These are phyloP conservation scores for Pyrocoelia pectoralis DNA, from an alignment of 2,888 invertebrate species.

Conservation along the genomic window DNA sequence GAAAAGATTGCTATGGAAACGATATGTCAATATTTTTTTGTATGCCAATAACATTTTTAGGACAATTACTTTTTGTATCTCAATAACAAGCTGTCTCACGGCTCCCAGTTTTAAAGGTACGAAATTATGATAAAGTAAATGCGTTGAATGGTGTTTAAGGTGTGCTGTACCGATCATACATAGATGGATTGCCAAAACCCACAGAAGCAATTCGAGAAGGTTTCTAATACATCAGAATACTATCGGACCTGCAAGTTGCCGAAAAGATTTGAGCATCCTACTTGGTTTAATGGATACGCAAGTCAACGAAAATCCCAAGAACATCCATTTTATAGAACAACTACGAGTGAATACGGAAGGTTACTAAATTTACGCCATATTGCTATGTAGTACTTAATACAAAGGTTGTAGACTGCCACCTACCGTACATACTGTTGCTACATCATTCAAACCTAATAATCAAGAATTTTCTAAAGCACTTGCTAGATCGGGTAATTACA, in stretches of 20 bases:
- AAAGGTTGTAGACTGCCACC: slow-evolving; percentile 59
- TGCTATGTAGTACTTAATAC: too few relatives aligned
- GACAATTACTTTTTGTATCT: too few relatives aligned
- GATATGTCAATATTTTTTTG: too few relatives aligned
- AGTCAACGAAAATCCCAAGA: slow-evolving; percentile 66
- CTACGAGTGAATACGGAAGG: slow-evolving; percentile 84
- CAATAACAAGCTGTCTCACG: slow-evolving; percentile 30
- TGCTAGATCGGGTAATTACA: slow-evolving; percentile 79
- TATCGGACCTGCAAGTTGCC: slow-evolving; percentile 76
- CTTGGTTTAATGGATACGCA: slow-evolving; percentile 85
- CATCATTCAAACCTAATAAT: slow-evolving; percentile 75
- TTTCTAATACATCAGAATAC: slow-evolving; percentile 69
- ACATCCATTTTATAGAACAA: slow-evolving; percentile 87
- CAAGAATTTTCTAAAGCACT: slow-evolving; percentile 77
- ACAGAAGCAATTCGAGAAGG: slow-evolving; percentile 47
- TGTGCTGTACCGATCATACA: too few relatives aligned
- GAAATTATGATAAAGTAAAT: slow-evolving; percentile 22
- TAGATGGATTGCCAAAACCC: slow-evolving; percentile 49
- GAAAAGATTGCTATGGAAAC: slow-evolving; percentile 34
- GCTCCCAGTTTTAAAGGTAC: slow-evolving; percentile 31
- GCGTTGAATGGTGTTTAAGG: not conserved
- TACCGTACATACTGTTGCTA: slow-evolving; percentile 76
- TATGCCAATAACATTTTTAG: too few relatives aligned
- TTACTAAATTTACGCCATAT: too few relatives aligned
- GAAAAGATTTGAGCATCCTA: slow-evolving; percentile 78